Evolutionary conservation across 1,140 invertebrate genomes (phyloP), one percentile per base, ranked within the genome.

Genomic region (Drosophila simulans): DNA sequence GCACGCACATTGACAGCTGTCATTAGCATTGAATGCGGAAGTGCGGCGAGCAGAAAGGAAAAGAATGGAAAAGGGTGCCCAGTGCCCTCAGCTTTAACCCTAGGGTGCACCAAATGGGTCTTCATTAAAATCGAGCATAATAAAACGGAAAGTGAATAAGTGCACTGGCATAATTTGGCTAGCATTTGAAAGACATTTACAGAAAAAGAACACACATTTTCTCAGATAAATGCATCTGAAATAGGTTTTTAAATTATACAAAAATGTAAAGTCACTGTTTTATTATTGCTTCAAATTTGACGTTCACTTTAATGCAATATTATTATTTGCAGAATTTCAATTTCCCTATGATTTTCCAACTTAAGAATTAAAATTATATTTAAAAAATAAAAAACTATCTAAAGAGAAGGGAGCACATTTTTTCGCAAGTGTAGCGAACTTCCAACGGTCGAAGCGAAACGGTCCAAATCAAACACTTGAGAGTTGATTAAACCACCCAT

Each of bases 71-170:
- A 52, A 56, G 48, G 65, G 40, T 57, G 52, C 63, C 63, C 34
- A 31, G 7, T 10, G 3, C 7, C 17, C 17, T 31, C 8, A 5
- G 25, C 46, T 64, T 66, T 66, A 46, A 64, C 71, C 70, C 52
- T 53, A 48, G 72, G 79, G 79, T 82, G 82, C 82, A 70, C 62
- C 65, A 86, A 86, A 82, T 82, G 83, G 83, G 79, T 58, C 78
- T 86, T 86, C 78, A 86, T 86, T 88, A 82, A 86, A 86, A 88
- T 88, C 82, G 82, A 82, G 82, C 88, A 88, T 88, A 86, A 86
- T 83, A 86, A 88, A 86, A 86, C 57, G 69, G 73, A 86, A 85
- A 88, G 77, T 83, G 73, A 74, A 78, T 78, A 58, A 54, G 17
- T 52, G 76, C 70, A 79, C 45, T 37, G 59, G 3, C 3, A 43